A percentile compares a stretch with the other conserved stretches of the same genome.
Conservation (phyloP, 1,140 invertebrate genomes). For the Sitodiplosis mosellana region DNA sequence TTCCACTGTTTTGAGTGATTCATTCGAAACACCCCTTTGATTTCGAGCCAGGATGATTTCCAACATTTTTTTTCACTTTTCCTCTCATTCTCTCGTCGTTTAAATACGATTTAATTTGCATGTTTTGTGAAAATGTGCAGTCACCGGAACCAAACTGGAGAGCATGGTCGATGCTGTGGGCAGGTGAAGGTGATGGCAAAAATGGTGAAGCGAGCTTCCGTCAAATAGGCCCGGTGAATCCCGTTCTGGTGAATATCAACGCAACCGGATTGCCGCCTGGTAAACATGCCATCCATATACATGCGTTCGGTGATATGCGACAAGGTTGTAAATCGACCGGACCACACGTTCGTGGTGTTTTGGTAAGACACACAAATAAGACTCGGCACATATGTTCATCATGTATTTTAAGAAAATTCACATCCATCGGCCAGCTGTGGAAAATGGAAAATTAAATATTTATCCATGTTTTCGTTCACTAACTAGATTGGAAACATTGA, state of each 20-base stretch:
- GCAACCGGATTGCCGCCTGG: constrained; percentile 35
- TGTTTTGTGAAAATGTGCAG: no score
- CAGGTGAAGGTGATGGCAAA: neutral
- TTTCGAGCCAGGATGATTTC: no score
- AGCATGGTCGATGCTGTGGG: neutral
- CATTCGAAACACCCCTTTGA: no score
- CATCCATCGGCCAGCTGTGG: no score
- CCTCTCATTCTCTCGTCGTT: no score
- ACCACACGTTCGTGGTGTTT: constrained; percentile 27
- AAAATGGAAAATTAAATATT: neutral
- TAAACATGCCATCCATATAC: constrained; percentile 58
- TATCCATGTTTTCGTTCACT: no score
- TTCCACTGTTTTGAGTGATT: no score
- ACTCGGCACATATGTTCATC: no score
- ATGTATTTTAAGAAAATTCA: no score
- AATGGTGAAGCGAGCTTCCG: constrained; percentile 17
- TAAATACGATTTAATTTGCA: no score
- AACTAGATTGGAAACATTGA: constrained; percentile 21
- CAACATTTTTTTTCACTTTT: no score
- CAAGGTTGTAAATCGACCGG: constrained; percentile 34
- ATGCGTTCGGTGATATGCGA: constrained; percentile 47
- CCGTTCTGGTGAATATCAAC: constrained; percentile 32
- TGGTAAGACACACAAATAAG: constrained; percentile 15
- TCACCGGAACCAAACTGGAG: neutral
- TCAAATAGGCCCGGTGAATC: constrained; percentile 20